phyloP scores from a whole-genome alignment of 2,888 invertebrate genomes.

The Strigamia maritima region DNA sequence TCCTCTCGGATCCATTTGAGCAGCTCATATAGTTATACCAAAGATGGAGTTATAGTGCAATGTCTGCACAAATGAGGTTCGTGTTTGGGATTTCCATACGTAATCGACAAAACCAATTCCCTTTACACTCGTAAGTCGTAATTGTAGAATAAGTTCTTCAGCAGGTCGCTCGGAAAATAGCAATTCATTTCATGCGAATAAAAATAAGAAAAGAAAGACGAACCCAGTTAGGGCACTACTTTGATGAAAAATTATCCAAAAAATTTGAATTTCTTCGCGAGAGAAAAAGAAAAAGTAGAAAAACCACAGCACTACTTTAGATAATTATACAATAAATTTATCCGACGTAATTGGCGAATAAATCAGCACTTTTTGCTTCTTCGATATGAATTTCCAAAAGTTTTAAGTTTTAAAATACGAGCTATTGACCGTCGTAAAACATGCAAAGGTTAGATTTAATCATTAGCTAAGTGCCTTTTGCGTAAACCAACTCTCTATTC shows the following conservation, averaged over 20 bases:
- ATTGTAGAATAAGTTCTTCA: no score
- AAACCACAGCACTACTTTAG: not conserved
- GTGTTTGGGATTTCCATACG: no score
- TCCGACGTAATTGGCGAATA: not conserved
- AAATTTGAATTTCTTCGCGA: not conserved
- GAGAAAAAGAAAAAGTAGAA: not conserved
- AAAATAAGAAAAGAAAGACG: not conserved
- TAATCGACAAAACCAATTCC: no score
- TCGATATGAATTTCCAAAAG: not conserved
- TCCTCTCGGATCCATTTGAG: no score
- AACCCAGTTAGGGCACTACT: not conserved
- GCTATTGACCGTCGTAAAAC: not conserved
- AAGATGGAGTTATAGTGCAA: no score
- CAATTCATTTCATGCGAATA: not conserved
- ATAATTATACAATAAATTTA: not conserved
- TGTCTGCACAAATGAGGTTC: no score
- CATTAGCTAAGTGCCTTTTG: not conserved
- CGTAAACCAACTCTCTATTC: not conserved
- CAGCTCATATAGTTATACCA: no score
- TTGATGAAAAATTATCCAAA: not conserved
- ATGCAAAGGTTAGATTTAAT: not conserved
- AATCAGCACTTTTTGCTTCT: not conserved
- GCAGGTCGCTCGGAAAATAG: no score
- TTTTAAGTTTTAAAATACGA: not conserved
- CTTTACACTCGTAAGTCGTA: no score